A percentile compares a stretch with the other conserved stretches of the same genome.
Evolutionary conservation across 2,797 vertebrate species (phyloP).

Genomic region (Propithecus deckenii): DNA sequence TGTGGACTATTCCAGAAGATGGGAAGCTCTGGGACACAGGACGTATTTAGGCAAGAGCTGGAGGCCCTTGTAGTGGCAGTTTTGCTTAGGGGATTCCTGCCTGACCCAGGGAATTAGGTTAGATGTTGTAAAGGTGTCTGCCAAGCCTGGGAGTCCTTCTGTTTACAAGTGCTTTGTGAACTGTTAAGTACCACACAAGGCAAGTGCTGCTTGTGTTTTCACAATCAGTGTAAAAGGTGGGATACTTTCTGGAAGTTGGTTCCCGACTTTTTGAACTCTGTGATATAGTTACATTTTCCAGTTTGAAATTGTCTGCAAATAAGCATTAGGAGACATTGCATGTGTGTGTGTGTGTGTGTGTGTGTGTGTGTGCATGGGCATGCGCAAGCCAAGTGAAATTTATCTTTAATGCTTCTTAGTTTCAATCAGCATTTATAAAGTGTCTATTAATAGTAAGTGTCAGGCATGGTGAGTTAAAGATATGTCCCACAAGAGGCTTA

Average conservation of each 20-base stretch:
- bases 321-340: neutral
- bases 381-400: neutral
- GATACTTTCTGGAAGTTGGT: neutral
- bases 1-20: neutral
- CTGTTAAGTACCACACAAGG: neutral
- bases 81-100: neutral
- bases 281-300: neutral
- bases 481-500: rapidly evolving
- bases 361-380: rapidly evolving
- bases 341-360: neutral
- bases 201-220: neutral
- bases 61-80: neutral
- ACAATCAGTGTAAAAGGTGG: neutral
- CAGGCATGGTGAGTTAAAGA: neutral
- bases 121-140: neutral
- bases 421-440: neutral
- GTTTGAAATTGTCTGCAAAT: neutral
- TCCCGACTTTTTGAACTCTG: neutral
- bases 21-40: neutral
- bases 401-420: neutral
- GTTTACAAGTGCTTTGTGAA: neutral
- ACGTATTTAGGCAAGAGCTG: neutral
- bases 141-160: neutral
- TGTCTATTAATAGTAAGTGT: neutral
- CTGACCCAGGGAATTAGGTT: neutral